Conservation (phyloP, 2,797 vertebrate genomes). For the Dipus sagitta region DNA sequence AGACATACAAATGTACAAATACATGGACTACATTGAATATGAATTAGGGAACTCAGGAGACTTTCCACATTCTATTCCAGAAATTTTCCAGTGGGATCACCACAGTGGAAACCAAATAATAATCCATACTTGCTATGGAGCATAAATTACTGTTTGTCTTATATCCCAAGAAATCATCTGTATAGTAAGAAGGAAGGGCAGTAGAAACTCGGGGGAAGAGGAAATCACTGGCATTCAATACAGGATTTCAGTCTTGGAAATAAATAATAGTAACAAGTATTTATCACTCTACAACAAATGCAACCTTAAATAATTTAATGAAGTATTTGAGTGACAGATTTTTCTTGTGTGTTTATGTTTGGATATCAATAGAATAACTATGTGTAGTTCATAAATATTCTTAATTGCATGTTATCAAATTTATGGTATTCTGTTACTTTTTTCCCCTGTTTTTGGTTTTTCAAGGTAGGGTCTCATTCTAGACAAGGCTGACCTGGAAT, state of each 20-base stretch:
- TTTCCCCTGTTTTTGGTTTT: not conserved
- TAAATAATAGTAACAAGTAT: constrained; percentile 71
- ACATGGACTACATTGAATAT: constrained; percentile 17
- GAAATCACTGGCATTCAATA: constrained; percentile 54
- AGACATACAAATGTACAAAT: not conserved
- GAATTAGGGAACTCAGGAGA: constrained; percentile 8
- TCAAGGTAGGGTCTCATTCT: not conserved
- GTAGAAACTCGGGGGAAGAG: not conserved
- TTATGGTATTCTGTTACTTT: not conserved
- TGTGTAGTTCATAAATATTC: constrained; percentile 66
- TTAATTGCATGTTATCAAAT: constrained; percentile 73
- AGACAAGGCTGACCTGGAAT: too few species aligned
- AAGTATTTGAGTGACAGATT: constrained; percentile 63
- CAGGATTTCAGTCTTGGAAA: constrained; percentile 70
- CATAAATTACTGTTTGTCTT: not conserved
- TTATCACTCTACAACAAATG: constrained; percentile 25
- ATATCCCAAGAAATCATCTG: not conserved
- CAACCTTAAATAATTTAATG: constrained; percentile 63
- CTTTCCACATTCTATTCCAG: not conserved
- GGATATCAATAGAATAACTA: constrained; percentile 60
- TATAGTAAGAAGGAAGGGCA: not conserved
- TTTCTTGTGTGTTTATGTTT: constrained; percentile 73
- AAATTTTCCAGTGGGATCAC: constrained; percentile 20
- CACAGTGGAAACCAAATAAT: not conserved
- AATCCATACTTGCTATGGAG: not conserved